A percentile compares a stretch with the other conserved stretches of the same genome.
These are phyloP conservation scores for Pantelozetes paolii DNA, from an alignment of 2,888 invertebrate species.

Conservation along the genomic window DNA sequence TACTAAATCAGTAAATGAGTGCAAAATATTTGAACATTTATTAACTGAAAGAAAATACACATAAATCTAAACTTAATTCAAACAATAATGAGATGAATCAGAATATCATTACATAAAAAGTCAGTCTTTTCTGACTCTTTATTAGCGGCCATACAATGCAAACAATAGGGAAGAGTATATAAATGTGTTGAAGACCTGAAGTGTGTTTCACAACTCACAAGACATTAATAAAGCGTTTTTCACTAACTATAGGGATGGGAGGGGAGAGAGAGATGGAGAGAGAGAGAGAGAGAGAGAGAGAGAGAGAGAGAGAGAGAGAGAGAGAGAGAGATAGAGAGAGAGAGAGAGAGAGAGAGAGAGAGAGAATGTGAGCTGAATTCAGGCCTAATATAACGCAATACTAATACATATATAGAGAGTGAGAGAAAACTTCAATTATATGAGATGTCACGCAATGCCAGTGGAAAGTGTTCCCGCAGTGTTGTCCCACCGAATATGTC, in stretches of 20 bases:
- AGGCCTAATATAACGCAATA: not conserved
- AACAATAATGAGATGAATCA: slow-evolving; percentile 5
- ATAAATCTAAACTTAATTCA: not conserved
- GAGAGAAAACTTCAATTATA: slow-evolving; percentile 32
- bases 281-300: too few species aligned
- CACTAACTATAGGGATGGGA: not conserved
- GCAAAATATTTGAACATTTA: too few species aligned
- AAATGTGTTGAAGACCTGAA: not conserved
- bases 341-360: slow-evolving; percentile 19
- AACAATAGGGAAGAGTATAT: not conserved
- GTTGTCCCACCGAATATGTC: slow-evolving; percentile 9
- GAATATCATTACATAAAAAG: not conserved
- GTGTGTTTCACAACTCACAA: not conserved
- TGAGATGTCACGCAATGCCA: slow-evolving; percentile 35
- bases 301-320: not conserved
- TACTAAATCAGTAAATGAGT: too few species aligned
- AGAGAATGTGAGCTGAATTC: not conserved
- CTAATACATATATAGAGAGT: slow-evolving; percentile 17
- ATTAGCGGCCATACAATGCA: not conserved
- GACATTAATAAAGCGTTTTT: slow-evolving; percentile 16
- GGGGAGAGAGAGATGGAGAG: not conserved
- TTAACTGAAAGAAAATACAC: not conserved
- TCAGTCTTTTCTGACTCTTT: not conserved
- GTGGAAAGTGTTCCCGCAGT: slow-evolving; percentile 22
- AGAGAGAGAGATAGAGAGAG: not conserved